These are phyloP conservation scores for Brienomyrus brachyistius DNA, from an alignment of 2,113 vertebrate genomes.

Conservation along the genomic window DNA sequence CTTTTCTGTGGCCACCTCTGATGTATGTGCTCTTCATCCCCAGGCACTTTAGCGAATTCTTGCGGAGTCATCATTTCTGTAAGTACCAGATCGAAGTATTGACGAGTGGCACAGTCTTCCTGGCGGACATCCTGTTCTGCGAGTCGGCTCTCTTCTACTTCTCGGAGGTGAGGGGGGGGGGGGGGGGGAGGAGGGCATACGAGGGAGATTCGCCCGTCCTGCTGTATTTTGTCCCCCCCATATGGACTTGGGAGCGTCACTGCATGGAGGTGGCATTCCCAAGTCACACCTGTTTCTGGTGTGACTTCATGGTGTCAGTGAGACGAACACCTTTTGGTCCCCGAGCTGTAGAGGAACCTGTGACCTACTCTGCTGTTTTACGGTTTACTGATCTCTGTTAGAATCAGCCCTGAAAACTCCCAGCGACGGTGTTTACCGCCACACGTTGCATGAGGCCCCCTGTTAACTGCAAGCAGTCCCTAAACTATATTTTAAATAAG, in stretches of 20 bases:
- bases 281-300: background rate
- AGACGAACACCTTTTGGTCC: background rate
- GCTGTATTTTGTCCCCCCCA: background rate
- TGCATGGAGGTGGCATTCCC: background rate
- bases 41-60: conserved; percentile 96
- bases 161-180: too few relatives aligned
- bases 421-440: background rate
- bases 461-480: background rate
- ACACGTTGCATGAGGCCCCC: background rate
- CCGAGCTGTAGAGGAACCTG: background rate
- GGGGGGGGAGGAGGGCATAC: conserved; percentile 68
- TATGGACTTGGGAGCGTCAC: background rate
- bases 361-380: background rate
- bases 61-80: conserved; percentile 97
- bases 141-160: conserved; percentile 99
- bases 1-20: background rate
- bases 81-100: conserved; percentile 99
- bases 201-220: background rate
- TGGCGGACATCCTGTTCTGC: conserved; percentile 96
- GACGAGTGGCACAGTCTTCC: conserved; percentile 94
- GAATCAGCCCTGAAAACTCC: background rate
- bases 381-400: background rate
- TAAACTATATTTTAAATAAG: background rate
- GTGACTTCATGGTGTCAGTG: background rate
- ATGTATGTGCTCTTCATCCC: background rate